These are phyloP conservation scores for Scopus umbretta DNA, from an alignment of 2,113 vertebrate species.

Conservation along the genomic window DNA sequence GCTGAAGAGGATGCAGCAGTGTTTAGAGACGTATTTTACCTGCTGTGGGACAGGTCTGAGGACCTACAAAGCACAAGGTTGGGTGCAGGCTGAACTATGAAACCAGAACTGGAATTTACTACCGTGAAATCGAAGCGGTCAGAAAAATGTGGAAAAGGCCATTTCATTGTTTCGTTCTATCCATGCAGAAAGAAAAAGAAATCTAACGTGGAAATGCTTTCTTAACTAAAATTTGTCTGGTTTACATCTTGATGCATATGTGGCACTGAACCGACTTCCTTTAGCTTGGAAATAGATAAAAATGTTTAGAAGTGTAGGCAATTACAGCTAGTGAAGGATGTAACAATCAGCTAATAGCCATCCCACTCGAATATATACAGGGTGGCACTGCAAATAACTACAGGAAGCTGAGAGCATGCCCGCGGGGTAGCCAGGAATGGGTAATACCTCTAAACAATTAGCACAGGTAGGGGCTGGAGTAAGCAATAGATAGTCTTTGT, in stretches of 20 bases:
- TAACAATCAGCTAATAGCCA: background rate
- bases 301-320: background rate
- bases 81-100: background rate
- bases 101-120: background rate
- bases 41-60: fast-evolving
- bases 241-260: background rate
- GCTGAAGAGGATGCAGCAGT: background rate
- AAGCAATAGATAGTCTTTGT: background rate
- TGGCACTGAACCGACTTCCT: background rate
- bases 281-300: background rate
- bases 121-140: background rate
- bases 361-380: background rate
- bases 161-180: background rate
- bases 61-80: background rate
- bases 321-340: background rate
- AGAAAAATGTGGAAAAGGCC: background rate
- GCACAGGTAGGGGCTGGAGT: background rate
- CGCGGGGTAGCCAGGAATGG: background rate
- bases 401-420: background rate
- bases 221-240: background rate
- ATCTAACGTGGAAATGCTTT: background rate
- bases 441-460: background rate
- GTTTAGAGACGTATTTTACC: background rate
- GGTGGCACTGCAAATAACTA: background rate
- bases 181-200: background rate